A percentile compares a stretch with the other conserved stretches of the same genome.
Evolutionary conservation across 2,113 vertebrate genomes (phyloP).

Genomic region (Arothron firmamentum): DNA sequence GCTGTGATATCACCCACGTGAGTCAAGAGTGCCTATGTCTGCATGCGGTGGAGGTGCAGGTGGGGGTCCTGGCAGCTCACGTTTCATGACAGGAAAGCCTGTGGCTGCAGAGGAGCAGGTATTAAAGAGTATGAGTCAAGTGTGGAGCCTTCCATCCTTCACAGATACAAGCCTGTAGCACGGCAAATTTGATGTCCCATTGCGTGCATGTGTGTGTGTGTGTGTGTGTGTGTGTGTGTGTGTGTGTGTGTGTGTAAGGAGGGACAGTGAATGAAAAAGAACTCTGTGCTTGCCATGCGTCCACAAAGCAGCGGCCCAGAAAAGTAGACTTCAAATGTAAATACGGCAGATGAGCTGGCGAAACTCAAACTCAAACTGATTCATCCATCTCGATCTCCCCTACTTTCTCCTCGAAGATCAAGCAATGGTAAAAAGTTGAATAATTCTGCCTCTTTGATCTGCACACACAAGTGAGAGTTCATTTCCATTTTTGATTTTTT

Average conservation of each 20-base stretch:
- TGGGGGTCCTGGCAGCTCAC: not conserved
- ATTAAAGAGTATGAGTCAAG: too few species aligned
- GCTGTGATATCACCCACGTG: conserved; percentile 68
- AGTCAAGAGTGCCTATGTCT: conserved; percentile 62
- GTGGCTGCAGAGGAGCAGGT: not conserved
- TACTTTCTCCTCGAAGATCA: conserved; percentile 78
- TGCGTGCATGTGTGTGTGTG: too few species aligned
- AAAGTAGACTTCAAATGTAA: conserved; percentile 35
- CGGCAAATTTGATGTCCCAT: too few species aligned
- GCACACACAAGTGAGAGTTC: conserved; percentile 76
- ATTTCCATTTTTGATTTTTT: conserved; percentile 85
- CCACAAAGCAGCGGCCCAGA: conserved; percentile 8
- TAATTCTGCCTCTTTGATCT: conserved; percentile 83
- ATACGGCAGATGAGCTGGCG: conserved; percentile 33
- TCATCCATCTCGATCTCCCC: conserved; percentile 65
- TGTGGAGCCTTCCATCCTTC: too few species aligned
- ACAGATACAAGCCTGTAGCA: too few species aligned
- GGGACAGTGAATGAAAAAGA: not conserved
- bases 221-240: too few species aligned
- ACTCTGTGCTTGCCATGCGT: conserved; percentile 9
- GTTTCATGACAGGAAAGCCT: not conserved
- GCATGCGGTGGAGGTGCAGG: not conserved
- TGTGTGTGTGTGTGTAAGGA: too few species aligned
- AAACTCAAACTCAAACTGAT: conserved; percentile 55
- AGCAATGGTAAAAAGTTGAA: conserved; percentile 81